These are phyloP conservation scores for Chlorodrepanis virens DNA, from an alignment of 2,113 vertebrate genomes.

Conservation along the genomic window DNA sequence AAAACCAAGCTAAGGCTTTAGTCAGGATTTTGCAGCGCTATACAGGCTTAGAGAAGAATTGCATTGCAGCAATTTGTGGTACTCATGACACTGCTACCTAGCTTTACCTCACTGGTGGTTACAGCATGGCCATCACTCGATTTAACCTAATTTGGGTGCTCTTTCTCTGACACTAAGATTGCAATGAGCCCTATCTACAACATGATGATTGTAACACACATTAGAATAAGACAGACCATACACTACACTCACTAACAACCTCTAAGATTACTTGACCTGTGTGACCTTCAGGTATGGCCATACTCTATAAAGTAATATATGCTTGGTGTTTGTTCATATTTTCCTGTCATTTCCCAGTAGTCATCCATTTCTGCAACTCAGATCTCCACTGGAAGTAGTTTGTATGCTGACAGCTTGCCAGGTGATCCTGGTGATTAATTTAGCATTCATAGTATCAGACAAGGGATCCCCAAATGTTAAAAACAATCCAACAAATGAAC, in stretches of 20 bases:
- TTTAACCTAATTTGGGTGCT: conserved; percentile 20
- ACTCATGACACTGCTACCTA: neutral
- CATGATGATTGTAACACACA: neutral
- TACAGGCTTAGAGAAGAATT: neutral
- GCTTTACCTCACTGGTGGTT: neutral
- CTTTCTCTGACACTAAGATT: neutral
- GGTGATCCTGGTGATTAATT: neutral
- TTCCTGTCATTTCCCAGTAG: neutral
- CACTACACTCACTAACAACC: neutral
- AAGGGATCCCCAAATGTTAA: neutral
- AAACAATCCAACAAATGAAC: neutral
- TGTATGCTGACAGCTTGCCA: neutral
- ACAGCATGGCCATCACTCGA: neutral
- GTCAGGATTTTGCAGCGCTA: neutral
- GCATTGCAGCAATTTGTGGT: neutral
- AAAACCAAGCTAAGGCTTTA: conserved; percentile 1
- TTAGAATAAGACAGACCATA: neutral
- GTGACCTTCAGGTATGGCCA: neutral
- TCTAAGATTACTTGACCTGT: neutral
- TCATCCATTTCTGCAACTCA: neutral
- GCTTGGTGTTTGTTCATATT: neutral
- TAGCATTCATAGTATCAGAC: neutral
- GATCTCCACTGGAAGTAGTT: neutral
- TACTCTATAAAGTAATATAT: neutral
- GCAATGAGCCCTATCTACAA: conserved; percentile 9